phyloP scores from a whole-genome alignment of 2,797 vertebrate genomes.

The Hafferia zeledoni region DNA sequence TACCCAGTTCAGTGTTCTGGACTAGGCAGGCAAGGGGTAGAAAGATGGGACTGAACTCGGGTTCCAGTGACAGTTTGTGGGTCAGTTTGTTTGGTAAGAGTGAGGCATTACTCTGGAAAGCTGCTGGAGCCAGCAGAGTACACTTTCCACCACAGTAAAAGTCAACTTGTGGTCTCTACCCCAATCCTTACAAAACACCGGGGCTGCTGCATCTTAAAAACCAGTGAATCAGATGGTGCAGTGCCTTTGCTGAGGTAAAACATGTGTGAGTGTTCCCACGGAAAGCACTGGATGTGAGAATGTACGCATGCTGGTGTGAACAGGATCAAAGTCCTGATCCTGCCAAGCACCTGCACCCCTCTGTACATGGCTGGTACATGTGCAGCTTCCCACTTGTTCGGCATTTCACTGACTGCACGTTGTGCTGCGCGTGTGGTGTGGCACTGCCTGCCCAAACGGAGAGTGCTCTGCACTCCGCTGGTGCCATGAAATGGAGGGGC shows the following conservation, averaged over 20 bases:
- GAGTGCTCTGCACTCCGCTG: neutral
- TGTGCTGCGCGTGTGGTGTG: accelerated
- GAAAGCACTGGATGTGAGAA: constrained; percentile 19
- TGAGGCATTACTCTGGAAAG: neutral
- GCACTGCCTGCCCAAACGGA: accelerated
- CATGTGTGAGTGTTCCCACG: neutral
- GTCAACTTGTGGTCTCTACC: neutral
- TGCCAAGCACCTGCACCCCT: constrained; percentile 37
- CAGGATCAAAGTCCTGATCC: constrained; percentile 8
- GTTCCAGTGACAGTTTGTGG: neutral
- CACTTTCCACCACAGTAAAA: neutral
- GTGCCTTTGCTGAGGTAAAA: neutral
- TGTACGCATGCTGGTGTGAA: neutral
- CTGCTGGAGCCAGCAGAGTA: neutral
- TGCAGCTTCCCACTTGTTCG: neutral
- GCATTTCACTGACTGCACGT: accelerated
- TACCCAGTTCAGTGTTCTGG: neutral
- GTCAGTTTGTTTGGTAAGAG: neutral
- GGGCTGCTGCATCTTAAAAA: neutral
- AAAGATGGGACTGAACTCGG: neutral
- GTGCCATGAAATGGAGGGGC: accelerated
- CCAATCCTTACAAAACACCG: neutral
- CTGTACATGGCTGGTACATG: neutral
- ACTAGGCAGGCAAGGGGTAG: neutral
- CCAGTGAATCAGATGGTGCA: neutral